Evolutionary conservation across 1,140 invertebrate genomes (phyloP), one percentile per base, ranked within the genome.

Genomic region (Centruroides vittatus): DNA sequence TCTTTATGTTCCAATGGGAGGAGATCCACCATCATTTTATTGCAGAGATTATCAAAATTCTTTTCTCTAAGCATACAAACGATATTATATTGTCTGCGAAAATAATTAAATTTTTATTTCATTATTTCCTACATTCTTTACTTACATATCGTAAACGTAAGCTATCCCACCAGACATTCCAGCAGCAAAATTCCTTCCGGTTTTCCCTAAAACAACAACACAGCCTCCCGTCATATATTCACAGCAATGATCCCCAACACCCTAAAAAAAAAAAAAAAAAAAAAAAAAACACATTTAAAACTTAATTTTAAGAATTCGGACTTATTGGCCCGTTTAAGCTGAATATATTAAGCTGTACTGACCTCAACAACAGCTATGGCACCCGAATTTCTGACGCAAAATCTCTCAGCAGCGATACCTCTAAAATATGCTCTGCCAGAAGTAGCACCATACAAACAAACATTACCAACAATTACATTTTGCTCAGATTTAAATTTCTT

Each of bases 211-310:
- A 71, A 99, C 89, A 7, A 99, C 77, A 61, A 88, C 88, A 62
- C 80, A 78, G 62, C 94, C 94, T 36, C 93, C 95, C 50, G 96
- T 99, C 96, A 99, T 99, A 73, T 99, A 99, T 77, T 99, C 96
- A 80, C 96, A 99, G 41, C 93, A 95, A 75, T 99, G 95, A 79
- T 99, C 96, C 55, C 96, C 96, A 58, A 95, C 93, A 60, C 93
- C 94, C 78, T 78, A 86, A 50, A 12, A 61, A 47, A 2, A 23
- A 2, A 23, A 2, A 51, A 57, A 62, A 51, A 10, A 1, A 5
- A 46, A 81, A 55, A 23, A 68, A 61, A 67, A 8, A 36, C 0
- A 10, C 9, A 48, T n/a, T 2, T 61, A 61, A 54, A 10, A n/a
- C 41, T 23, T 57, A 11, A 9, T 23, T 23, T 23, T 23, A 23